Evolutionary conservation across 2,113 vertebrate genomes (phyloP), one percentile per base, ranked within the genome.

Genomic region (Nerophis lumbriciformis): DNA sequence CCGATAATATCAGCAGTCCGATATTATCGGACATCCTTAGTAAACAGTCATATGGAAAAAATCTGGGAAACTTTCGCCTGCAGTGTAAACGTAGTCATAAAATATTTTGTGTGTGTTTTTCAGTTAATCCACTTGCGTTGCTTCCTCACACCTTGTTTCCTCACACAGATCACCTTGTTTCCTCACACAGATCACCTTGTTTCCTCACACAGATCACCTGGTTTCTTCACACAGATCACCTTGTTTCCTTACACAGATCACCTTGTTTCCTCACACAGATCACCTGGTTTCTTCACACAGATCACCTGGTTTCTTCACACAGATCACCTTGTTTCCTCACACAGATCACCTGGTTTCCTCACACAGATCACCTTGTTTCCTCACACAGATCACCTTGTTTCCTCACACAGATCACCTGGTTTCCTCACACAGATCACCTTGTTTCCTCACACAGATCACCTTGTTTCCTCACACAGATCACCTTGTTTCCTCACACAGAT

Each of bases 81-180:
- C n/a, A n/a, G n/a, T n/a, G n/a, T n/a, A n/a, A n/a, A n/a, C n/a
- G n/a, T n/a, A n/a, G n/a, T n/a, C 9, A 44, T 44, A 44, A 44
- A 42, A 44, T 8, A 11, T 8, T 8, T 10, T 4, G 16, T 56
- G 0, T 44, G 11, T 54, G 21, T 19, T 0, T 56, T 52, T 60
- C 42, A 63, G 42, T 47, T 42, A 61, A 72, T 51, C 14, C 54
- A 60, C 63, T 53, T 55, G 59, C 58, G 28, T 67, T 50, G 49
- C 42, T 45, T 45, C 42, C 42, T 12, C 42, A 45, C 1, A 45
- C 28, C 28, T 28, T 28, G 28, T 28, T 45, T 45, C 10, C 42
- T 12, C 42, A 11, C 3, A 45, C 42, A 4, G 42, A 57, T 57
- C 16, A 44, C 55, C 39, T 57, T 44, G n/a, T 57, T 44, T 21